Evolutionary conservation across 2,888 invertebrate genomes (phyloP), one percentile per base, ranked within the genome.

Genomic region (Dyspetes luteomarginatus): DNA sequence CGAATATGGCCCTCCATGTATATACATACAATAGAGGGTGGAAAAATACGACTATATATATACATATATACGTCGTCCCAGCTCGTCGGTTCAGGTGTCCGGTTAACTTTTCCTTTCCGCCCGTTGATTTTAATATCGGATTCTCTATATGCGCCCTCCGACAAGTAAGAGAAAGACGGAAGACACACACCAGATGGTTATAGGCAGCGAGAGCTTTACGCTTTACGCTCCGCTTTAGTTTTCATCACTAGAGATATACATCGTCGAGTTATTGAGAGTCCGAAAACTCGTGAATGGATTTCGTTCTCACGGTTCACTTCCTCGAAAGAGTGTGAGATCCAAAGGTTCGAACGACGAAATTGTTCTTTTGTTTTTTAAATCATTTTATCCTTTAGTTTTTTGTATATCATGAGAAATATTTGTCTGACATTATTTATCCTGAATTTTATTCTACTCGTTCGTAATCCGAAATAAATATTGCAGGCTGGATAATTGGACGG

Each of bases 71-170:
- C 36, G 15, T 67, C 64, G 78, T 68, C 68, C 52, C 52, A 36
- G 50, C 56, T 79, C 69, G 62, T 55, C 41, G 79, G 74, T 69
- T 79, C 79, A 79, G 74, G 64, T 75, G 75, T 75, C 69, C 64
- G 26, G 79, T 75, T 58, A 79, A 75, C 79, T 79, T 79, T 79
- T 79, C 56, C 84, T 87, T 87, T 85, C 85, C 85, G 76, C 82
- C 81, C 87, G 87, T 86, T 86, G 87, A 86, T 87, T 88, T 88
- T 82, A 88, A 87, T 88, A 86, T 84, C 84, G 83, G 52, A 36
- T 62, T 15, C n/a, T n/a, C 48, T 67, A 52, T 50, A 50, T 52
- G 60, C 64, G 69, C 58, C 30, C 50, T 72, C 60, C 60, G 19
- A 65, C 62, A 77, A 69, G 62, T 22, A 71, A 58, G 60, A 56